These are phyloP conservation scores for Drosophila ficusphila DNA, from an alignment of 1,140 invertebrate genomes.

Conservation along the genomic window DNA sequence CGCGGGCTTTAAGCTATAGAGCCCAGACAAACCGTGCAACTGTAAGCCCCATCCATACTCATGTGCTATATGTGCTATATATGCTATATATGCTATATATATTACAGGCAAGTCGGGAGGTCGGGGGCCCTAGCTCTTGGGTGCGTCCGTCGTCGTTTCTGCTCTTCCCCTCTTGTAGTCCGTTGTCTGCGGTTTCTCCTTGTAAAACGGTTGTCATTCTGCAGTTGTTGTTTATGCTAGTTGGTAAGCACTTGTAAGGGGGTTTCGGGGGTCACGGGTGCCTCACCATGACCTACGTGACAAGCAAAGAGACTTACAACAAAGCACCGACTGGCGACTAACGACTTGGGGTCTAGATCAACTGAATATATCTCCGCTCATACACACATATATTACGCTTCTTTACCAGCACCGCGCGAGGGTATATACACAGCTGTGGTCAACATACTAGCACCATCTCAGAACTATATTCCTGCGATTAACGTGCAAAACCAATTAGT, in stretches of 20 bases:
- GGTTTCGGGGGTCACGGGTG: not conserved
- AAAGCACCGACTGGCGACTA: conserved; percentile 48
- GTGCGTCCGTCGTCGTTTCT: conserved; percentile 37
- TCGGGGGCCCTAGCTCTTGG: conserved; percentile 32
- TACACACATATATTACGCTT: conserved; percentile 10
- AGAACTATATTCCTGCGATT: not conserved
- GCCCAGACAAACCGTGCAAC: conserved; percentile 18
- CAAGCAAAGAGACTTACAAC: conserved; percentile 48
- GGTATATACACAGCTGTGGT: not conserved
- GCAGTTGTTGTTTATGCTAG: conserved; percentile 45
- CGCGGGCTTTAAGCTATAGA: not conserved
- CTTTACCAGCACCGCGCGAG: not conserved
- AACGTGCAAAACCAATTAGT: too few species aligned
- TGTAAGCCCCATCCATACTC: conserved; percentile 3
- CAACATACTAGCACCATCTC: not conserved
- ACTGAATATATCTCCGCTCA: conserved; percentile 30
- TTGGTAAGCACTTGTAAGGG: conserved; percentile 56
- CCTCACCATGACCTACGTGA: conserved; percentile 69
- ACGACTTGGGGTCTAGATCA: conserved; percentile 61
- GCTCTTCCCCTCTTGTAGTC: not conserved
- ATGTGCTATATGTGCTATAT: not conserved
- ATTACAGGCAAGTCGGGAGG: not conserved
- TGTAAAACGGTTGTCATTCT: conserved; percentile 70
- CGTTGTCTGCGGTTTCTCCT: conserved; percentile 53
- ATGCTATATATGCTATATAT: not conserved